Conservation (phyloP, 1,140 invertebrate genomes). For the Wiebesia pumilae region DNA sequence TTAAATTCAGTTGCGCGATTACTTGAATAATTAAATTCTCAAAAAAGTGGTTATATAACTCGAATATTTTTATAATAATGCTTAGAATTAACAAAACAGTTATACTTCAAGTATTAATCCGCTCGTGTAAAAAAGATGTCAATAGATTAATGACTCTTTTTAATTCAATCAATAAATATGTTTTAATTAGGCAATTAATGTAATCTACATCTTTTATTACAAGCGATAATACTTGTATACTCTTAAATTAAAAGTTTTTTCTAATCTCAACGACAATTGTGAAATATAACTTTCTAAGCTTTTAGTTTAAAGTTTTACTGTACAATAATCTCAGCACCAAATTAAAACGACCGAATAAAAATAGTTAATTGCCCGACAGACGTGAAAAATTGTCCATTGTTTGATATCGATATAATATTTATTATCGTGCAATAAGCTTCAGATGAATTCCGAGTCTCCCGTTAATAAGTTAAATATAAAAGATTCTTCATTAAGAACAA, state of each 20-base stretch:
- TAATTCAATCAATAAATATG: neutral
- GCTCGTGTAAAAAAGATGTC: neutral
- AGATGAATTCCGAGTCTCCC: neutral
- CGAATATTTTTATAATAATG: neutral
- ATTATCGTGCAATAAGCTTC: neutral
- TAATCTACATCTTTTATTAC: neutral
- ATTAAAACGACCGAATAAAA: neutral
- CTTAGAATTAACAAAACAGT: neutral
- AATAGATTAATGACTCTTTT: neutral
- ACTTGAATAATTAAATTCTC: neutral
- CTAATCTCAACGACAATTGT: neutral
- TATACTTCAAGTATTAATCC: neutral
- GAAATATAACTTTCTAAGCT: neutral
- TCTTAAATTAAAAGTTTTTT: neutral
- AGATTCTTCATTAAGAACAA: neutral
- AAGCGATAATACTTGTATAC: neutral
- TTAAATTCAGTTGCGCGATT: neutral
- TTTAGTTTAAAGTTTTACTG: neutral
- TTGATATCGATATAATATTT: neutral
- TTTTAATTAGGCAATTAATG: neutral
- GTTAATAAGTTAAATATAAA: neutral
- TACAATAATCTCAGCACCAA: neutral
- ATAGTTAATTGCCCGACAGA: neutral
- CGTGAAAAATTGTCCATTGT: neutral
- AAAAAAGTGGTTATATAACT: constrained; percentile 1